Evolutionary conservation across 2,113 vertebrate species (phyloP), one percentile per base, ranked within the genome.

Genomic region (Psittacara wagleri): DNA sequence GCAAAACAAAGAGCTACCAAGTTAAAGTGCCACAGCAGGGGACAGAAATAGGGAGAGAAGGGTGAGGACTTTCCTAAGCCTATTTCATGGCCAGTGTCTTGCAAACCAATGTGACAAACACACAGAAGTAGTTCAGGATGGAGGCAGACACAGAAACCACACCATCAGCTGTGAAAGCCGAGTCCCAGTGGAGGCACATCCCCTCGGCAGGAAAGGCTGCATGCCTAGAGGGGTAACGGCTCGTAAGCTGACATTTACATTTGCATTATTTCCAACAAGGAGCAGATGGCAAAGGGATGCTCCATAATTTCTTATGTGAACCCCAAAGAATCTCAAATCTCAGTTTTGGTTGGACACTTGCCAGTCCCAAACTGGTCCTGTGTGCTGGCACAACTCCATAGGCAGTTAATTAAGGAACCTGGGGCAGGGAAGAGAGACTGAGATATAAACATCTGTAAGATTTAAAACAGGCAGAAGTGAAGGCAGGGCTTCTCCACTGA

Each of bases 201-300:
- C 49, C 70, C 52, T 59, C 46, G 27, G 72, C 46, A 63, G 63
- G 79, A 92, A 80, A 67, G 83, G 48, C 59, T 5, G 7, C 29
- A 11, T 20, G 86, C 84, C 92, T 93, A 44, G 69, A 91, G 90
- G 78, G 73, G 25, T 80, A 90, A 77, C 2, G 3, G 68, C n/a
- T 88, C 54, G 5, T 17, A 63, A 85, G 13, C 35, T 92, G 94
- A 94, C 88, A 92, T 95, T 91, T 94, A 86, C 64, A 95, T 78
- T 74, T 77, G 37, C 88, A 70, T 83, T 77, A 83, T 69, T 88
- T 86, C 86, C 95, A 92, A 25, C 37, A 39, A 17, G 29, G 76
- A 95, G 83, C 88, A 97, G 91, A 91, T 94, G 88, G 92, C 80
- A 88, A 90, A 88, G 80, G 77, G 69, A 78, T 8, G 7, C 51